Base-by-base conservation (phyloP, 2,113 vertebrate species). In the Pachycephala philippinensis region DNA sequence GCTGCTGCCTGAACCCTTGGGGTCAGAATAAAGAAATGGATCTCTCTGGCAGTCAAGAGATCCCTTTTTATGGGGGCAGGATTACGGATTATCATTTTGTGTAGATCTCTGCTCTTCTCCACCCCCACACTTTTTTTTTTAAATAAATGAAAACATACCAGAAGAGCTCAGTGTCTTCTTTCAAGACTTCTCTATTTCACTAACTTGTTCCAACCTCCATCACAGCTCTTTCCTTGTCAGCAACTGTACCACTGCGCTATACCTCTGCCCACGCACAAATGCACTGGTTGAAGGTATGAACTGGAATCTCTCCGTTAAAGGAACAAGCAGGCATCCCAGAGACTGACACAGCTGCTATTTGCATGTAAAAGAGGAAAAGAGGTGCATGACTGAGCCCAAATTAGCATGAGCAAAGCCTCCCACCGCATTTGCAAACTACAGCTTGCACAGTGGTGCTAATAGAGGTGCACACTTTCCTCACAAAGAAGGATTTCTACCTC, bases 341-440 rank as follows among this genome's bases (percentile, higher is more conserved):
- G 94, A 97, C 93, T 97, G 96, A 95, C 93, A 97, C 81, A 80
- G 89, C 87, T 76, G 74, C 95, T 91, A 96, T 96, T 96, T 94
- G 95, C 96, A 97, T 91, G 89, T 89, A 94, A 95, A 97, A 96
- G 91, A 89, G 89, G 93, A 90, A 95, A 91, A 95, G 87, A 96
- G 91, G 93, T 96, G 87, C 95, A 97, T 96, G 93, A 97, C 91
- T 96, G 96, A 96, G 90, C 89, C 70, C 78, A 85, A 95, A 97
- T 96, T 96, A 96, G 87, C 95, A 96, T 95, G 23, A 96, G 66
- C 87, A 95, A 96, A 95, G 93, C 91, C 93, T 97, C 93, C 89
- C 87, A 96, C 87, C 7, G 2, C 16, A 93, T 93, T 87, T 87
- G 87, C 80, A 68, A 97, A 92, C 92, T 93, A 49, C 77, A 68